These are phyloP conservation scores for Athene noctua DNA, from an alignment of 2,113 vertebrate species.

Conservation along the genomic window DNA sequence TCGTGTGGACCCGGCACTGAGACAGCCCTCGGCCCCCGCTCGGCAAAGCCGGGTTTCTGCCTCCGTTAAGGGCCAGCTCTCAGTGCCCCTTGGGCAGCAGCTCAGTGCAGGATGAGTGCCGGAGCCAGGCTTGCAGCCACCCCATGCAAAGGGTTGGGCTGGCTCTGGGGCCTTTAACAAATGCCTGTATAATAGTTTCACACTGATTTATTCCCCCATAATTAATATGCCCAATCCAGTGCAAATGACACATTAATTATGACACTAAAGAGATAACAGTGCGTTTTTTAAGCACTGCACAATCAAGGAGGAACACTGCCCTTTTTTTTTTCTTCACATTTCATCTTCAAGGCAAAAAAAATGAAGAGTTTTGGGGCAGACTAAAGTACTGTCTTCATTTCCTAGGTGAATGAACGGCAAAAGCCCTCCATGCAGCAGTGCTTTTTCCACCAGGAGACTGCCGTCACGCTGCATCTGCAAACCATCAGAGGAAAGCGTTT, in stretches of 20 bases:
- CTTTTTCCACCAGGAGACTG: not conserved
- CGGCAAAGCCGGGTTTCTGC: not conserved
- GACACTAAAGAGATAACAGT: not conserved
- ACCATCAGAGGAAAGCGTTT: not conserved
- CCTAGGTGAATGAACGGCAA: not conserved
- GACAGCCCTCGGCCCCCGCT: not conserved
- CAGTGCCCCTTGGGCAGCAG: not conserved
- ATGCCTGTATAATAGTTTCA: not conserved
- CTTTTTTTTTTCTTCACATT: not conserved
- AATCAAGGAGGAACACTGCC: not conserved
- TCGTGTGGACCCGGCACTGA: not conserved
- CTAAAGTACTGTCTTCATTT: not conserved
- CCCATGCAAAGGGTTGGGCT: not conserved
- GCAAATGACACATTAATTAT: not conserved
- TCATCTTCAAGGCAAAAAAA: not conserved
- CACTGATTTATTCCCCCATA: not conserved
- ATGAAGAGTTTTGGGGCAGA: rapidly evolving
- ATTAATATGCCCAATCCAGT: not conserved
- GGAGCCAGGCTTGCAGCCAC: not conserved
- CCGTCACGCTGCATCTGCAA: not conserved
- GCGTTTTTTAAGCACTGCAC: not conserved
- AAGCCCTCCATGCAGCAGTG: not conserved
- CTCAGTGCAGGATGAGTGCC: not conserved
- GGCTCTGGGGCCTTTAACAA: not conserved
- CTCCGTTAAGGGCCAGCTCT: rapidly evolving